Percentiles rank a stretch among this genome's conserved stretches.
Conservation (phyloP, 2,888 invertebrate species). For the Ganaspis brasiliensis region DNA sequence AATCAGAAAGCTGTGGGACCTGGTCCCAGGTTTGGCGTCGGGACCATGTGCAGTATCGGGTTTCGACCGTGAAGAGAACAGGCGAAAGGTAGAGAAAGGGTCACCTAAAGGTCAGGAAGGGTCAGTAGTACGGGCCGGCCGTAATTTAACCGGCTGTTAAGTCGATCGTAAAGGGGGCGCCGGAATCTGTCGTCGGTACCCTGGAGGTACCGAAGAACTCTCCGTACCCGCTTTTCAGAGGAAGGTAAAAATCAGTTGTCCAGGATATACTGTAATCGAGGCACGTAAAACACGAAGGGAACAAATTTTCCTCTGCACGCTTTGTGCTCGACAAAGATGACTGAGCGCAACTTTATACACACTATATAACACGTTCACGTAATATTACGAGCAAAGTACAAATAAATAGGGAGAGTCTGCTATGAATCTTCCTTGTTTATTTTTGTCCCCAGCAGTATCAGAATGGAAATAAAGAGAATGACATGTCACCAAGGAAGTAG, state of each 20-base stretch:
- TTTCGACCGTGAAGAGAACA: slow-evolving; percentile 49
- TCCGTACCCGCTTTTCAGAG: slow-evolving; percentile 37
- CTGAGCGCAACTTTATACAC: slow-evolving; percentile 24
- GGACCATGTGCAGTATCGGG: slow-evolving; percentile 36
- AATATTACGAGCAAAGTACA: slow-evolving; percentile 24
- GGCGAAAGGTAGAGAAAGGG: slow-evolving; percentile 55
- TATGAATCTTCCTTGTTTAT: slow-evolving; percentile 32
- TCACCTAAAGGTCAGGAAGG: slow-evolving; percentile 56
- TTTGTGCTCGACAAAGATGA: slow-evolving; percentile 35
- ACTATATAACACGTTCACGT: slow-evolving; percentile 22
- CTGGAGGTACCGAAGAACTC: slow-evolving; percentile 24
- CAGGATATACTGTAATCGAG: slow-evolving; percentile 43
- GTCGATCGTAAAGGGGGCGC: slow-evolving; percentile 71
- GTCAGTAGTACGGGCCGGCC: slow-evolving; percentile 64
- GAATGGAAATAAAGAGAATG: neutral
- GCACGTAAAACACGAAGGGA: slow-evolving; percentile 42
- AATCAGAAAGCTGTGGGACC: slow-evolving; percentile 34
- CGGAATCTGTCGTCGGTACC: slow-evolving; percentile 59
- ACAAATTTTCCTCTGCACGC: slow-evolving; percentile 37
- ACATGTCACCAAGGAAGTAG: neutral
- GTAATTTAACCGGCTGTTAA: slow-evolving; percentile 73
- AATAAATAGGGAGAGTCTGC: slow-evolving; percentile 12
- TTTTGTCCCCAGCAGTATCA: neutral
- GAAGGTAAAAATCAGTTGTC: slow-evolving; percentile 31
- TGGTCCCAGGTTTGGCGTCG: slow-evolving; percentile 18